Conservation (phyloP, 2,113 vertebrate species). For the Poicephalus gulielmi region DNA sequence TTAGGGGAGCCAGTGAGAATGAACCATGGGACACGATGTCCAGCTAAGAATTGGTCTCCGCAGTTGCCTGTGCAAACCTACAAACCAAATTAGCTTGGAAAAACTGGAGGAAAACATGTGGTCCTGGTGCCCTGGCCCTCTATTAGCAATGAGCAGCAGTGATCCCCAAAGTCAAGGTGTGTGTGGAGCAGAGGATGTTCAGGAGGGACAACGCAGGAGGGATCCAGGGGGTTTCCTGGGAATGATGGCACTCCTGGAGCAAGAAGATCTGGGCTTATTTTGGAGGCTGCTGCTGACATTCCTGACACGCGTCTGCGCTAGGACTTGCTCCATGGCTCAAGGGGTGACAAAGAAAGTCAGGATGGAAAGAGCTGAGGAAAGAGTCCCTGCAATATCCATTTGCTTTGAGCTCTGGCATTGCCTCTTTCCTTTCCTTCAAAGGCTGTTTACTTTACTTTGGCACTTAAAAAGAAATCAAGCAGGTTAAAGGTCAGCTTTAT, state of each 20-base stretch:
- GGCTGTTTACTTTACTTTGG: neutral
- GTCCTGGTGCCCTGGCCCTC: neutral
- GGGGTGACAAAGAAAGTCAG: neutral
- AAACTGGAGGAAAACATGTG: neutral
- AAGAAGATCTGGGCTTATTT: neutral
- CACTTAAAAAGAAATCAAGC: neutral
- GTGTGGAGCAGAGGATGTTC: neutral
- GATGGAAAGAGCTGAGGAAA: neutral
- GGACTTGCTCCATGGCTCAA: neutral
- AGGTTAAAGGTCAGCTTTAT: neutral
- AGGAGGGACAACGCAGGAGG: fast-evolving
- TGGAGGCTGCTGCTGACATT: neutral
- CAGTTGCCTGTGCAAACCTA: neutral
- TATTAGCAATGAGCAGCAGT: neutral
- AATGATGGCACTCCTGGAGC: neutral
- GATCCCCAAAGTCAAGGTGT: neutral
- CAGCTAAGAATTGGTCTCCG: neutral
- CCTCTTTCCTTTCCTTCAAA: neutral
- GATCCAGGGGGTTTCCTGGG: neutral
- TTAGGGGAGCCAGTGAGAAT: neutral
- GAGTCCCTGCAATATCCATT: neutral
- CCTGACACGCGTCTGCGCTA: fast-evolving
- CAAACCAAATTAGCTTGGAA: neutral
- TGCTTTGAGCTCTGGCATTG: neutral
- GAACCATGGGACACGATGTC: neutral